Conservation (phyloP, 1,140 invertebrate genomes). For the Scaptomyza graminum region DNA sequence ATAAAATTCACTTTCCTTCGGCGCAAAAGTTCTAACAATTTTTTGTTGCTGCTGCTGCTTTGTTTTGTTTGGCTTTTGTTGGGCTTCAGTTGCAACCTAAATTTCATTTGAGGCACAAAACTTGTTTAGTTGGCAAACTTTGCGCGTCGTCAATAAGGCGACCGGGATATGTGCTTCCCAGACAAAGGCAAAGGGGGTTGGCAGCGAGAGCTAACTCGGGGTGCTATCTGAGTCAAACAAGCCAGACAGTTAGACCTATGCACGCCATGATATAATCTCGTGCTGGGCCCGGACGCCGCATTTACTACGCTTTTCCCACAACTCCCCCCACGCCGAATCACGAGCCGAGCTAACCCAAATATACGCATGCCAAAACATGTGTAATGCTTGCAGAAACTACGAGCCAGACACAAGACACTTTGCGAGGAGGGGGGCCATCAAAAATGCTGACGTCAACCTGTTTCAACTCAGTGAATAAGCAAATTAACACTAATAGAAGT, state of each 20-base stretch:
- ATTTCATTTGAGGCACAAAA: constrained; percentile 82
- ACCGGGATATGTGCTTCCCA: constrained; percentile 35
- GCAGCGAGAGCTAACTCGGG: neutral
- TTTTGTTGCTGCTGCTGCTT: constrained; percentile 46
- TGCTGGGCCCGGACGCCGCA: constrained; percentile 41
- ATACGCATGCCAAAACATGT: constrained; percentile 34
- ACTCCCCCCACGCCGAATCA: constrained; percentile 5
- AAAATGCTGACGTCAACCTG: neutral
- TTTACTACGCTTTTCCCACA: constrained; percentile 66
- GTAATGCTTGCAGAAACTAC: constrained; percentile 29
- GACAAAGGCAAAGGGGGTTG: neutral
- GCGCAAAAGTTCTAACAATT: constrained; percentile 80
- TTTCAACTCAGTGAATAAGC: constrained; percentile 4
- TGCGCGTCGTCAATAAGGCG: constrained; percentile 79
- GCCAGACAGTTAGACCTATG: constrained; percentile 66
- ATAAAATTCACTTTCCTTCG: constrained; percentile 81
- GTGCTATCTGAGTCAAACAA: constrained; percentile 19
- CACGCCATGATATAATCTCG: constrained; percentile 77
- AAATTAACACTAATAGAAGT: constrained; percentile 18
- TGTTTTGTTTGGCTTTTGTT: constrained; percentile 78
- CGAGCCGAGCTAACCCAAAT: neutral
- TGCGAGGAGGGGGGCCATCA: constrained; percentile 5
- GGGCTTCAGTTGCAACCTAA: constrained; percentile 81
- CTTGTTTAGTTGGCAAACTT: constrained; percentile 82
- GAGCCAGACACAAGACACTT: neutral